These are phyloP conservation scores for Osmerus mordax DNA, from an alignment of 2,113 vertebrate genomes.

Conservation along the genomic window DNA sequence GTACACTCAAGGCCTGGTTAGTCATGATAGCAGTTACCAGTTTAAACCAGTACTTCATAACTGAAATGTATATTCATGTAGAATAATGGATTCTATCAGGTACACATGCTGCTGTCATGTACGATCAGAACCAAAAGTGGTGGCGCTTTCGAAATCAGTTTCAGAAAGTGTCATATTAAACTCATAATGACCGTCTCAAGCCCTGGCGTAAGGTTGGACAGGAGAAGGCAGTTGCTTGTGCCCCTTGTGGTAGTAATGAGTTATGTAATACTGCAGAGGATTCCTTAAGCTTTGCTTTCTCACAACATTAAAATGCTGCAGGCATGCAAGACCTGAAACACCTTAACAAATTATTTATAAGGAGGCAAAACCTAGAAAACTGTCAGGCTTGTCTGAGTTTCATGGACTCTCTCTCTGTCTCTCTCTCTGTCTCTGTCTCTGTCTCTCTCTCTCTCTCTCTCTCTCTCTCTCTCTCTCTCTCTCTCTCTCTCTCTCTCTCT, in stretches of 20 bases:
- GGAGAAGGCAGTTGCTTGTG: constrained; percentile 30
- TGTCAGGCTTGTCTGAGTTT: background rate
- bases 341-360: constrained; percentile 55
- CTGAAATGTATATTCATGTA: background rate
- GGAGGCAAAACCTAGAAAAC: constrained; percentile 24
- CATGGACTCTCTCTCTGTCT: background rate
- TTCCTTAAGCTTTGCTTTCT: constrained; percentile 45
- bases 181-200: constrained; percentile 24
- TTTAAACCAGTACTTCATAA: background rate
- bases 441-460: no score
- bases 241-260: constrained; percentile 49
- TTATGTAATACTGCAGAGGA: constrained; percentile 75
- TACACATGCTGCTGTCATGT: background rate
- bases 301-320: constrained; percentile 50
- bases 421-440: no score
- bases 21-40: background rate
- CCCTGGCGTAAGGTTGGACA: constrained; percentile 41
- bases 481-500: background rate
- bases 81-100: background rate
- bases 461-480: no score
- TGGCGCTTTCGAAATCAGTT: no score
- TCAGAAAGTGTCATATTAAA: no score
- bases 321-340: constrained; percentile 29
- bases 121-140: background rate
- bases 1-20: background rate